These are phyloP conservation scores for Drosophila mimica DNA, from an alignment of 2,888 invertebrate species.

Conservation along the genomic window DNA sequence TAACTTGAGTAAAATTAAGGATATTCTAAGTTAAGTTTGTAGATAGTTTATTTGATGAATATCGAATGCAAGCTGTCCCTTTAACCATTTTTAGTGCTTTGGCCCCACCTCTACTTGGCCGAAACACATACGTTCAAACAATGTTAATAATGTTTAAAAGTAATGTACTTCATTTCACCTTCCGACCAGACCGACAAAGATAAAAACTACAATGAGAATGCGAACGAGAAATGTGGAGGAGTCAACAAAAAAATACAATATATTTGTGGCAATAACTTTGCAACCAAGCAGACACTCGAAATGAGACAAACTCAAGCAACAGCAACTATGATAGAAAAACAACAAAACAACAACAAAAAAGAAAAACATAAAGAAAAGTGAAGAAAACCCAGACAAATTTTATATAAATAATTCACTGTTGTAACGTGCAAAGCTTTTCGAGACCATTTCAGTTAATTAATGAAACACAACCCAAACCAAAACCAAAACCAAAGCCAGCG, in stretches of 20 bases:
- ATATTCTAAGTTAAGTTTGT: not conserved
- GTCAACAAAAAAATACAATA: slow-evolving; percentile 3
- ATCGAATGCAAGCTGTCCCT: not conserved
- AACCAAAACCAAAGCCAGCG: slow-evolving; percentile 38
- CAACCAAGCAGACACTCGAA: slow-evolving; percentile 34
- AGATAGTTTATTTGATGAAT: not conserved
- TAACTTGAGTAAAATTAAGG: not conserved
- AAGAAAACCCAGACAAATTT: slow-evolving; percentile 76
- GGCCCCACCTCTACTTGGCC: not conserved
- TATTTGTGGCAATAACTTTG: slow-evolving; percentile 47
- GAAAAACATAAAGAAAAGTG: not conserved
- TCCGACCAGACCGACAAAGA: slow-evolving; percentile 28
- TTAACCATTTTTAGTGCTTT: not conserved
- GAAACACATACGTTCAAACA: not conserved
- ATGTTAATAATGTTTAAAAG: slow-evolving; percentile 50
- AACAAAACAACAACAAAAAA: slow-evolving; percentile 4
- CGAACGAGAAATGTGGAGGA: slow-evolving; percentile 30
- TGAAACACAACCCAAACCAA: slow-evolving; percentile 71
- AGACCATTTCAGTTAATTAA: slow-evolving; percentile 82
- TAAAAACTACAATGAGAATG: slow-evolving; percentile 24
- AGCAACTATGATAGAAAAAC: slow-evolving; percentile 37
- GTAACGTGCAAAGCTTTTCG: slow-evolving; percentile 82
- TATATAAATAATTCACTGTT: slow-evolving; percentile 83
- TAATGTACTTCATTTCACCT: slow-evolving; percentile 67
- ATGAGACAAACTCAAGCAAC: slow-evolving; percentile 6